Evolutionary conservation across 2,797 vertebrate species (phyloP).

Genomic region (Knipowitschia caucasica): DNA sequence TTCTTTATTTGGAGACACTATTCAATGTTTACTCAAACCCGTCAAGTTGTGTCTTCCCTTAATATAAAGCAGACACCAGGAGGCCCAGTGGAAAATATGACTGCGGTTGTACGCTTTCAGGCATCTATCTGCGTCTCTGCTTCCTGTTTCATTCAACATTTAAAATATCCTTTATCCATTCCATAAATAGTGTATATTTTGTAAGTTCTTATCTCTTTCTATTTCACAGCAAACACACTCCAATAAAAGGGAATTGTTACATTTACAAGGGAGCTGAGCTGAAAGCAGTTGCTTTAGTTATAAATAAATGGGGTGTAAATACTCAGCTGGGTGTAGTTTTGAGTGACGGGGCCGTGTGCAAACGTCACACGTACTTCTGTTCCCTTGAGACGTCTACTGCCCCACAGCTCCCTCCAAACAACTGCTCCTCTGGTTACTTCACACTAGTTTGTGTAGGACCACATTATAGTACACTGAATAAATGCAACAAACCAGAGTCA

Average conservation of each 20-base stretch:
- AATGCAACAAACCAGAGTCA: background rate
- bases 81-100: conserved; percentile 42
- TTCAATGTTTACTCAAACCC: conserved; percentile 48
- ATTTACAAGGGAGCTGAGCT: conserved; percentile 23
- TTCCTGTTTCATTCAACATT: no score
- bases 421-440: conserved; percentile 35
- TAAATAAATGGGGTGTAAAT: conserved; percentile 76
- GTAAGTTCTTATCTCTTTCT: no score
- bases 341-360: conserved; percentile 77
- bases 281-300: conserved; percentile 31
- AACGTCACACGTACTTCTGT: conserved; percentile 39
- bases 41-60: conserved; percentile 27
- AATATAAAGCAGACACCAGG: conserved; percentile 44
- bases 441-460: conserved; percentile 15
- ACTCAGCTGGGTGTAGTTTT: conserved; percentile 76
- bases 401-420: conserved; percentile 13
- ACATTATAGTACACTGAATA: conserved; percentile 11
- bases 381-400: conserved; percentile 27
- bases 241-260: no score
- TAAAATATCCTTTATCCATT: no score
- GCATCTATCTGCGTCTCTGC: no score
- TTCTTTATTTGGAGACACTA: conserved; percentile 64
- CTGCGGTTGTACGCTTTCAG: background rate
- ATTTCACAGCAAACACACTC: no score
- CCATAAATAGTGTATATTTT: no score